phyloP scores from a whole-genome alignment of 2,113 vertebrate species.

The Mus musculus region DNA sequence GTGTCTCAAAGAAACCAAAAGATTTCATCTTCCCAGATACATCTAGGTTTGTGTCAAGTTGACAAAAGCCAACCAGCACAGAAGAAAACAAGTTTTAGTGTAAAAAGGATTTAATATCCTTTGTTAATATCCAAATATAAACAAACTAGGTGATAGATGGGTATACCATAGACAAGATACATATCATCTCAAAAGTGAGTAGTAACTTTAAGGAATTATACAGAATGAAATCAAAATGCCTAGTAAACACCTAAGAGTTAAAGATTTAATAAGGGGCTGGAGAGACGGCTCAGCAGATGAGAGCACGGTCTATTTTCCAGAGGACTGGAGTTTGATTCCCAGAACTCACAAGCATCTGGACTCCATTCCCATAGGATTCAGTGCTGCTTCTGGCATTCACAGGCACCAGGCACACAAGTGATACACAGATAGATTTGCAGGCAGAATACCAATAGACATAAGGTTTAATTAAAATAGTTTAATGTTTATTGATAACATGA shows the following conservation, averaged over 20 bases:
- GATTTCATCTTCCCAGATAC: background rate
- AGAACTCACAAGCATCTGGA: background rate
- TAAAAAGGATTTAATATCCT: background rate
- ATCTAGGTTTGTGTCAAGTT: background rate
- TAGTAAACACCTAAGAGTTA: background rate
- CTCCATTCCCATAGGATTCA: background rate
- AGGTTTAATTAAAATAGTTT: background rate
- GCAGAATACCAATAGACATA: background rate
- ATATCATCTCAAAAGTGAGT: background rate
- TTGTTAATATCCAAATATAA: conserved; percentile 19
- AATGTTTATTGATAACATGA: conserved; percentile 15
- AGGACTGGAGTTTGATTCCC: background rate
- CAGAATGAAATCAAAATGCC: conserved; percentile 1
- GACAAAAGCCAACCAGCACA: background rate
- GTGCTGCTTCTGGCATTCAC: background rate
- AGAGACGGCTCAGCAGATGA: background rate
- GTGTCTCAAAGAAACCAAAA: background rate
- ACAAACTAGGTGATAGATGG: background rate
- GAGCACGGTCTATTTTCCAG: background rate
- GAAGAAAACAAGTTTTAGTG: conserved; percentile 2
- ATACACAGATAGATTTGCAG: background rate
- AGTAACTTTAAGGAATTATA: conserved; percentile 52
- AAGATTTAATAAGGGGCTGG: conserved; percentile 12
- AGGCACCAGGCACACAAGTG: background rate
- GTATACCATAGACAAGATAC: background rate